A percentile compares a stretch with the other conserved stretches of the same genome.
phyloP scores from a whole-genome alignment of 2,113 vertebrate genomes.

The Ginglymostoma cirratum region DNA sequence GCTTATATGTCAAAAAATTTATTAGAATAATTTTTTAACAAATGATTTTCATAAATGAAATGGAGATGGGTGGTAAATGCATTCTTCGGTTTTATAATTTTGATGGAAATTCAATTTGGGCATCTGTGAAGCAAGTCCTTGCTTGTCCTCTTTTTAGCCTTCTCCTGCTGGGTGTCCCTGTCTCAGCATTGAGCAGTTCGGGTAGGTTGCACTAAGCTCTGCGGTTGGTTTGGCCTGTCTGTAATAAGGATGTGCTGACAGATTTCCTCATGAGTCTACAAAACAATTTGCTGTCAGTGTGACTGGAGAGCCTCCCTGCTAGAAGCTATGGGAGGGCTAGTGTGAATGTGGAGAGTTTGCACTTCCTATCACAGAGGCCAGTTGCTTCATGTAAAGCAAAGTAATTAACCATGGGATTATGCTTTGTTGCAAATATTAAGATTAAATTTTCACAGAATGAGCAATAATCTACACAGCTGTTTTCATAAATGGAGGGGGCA shows the following conservation, averaged over 20 bases:
- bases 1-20: background rate
- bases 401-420: background rate
- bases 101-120: background rate
- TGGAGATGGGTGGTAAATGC: background rate
- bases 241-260: background rate
- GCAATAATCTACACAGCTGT: background rate
- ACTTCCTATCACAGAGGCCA: background rate
- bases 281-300: background rate
- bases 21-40: background rate
- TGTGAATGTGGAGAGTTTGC: background rate
- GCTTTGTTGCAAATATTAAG: background rate
- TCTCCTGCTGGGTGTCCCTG: background rate
- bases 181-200: background rate
- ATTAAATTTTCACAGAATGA: background rate
- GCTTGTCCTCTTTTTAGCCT: background rate
- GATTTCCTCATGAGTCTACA: background rate
- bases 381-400: background rate
- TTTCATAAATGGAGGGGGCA: background rate
- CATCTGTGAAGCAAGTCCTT: background rate
- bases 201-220: background rate
- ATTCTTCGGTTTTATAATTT: background rate
- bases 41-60: background rate
- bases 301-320: background rate
- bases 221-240: background rate
- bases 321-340: background rate